Conservation (phyloP, 2,797 vertebrate genomes). For the Phoxinus dragarum region DNA sequence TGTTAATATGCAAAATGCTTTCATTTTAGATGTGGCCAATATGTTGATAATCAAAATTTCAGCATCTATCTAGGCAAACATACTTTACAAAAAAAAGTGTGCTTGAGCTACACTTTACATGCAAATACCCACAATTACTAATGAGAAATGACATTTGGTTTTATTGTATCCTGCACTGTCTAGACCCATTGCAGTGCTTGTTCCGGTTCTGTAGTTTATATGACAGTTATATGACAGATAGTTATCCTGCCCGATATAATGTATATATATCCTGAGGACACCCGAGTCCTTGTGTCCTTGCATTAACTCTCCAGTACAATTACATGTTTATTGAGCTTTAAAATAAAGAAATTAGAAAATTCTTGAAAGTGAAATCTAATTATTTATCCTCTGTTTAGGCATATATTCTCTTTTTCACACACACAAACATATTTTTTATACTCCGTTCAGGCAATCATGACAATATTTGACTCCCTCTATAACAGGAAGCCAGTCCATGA, state of each 20-base stretch:
- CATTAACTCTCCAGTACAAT: neutral
- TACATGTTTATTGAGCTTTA: neutral
- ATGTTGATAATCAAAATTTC: neutral
- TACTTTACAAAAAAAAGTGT: neutral
- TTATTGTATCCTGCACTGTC: neutral
- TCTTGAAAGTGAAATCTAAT: neutral
- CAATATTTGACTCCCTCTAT: slow-evolving; percentile 1
- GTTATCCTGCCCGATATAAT: slow-evolving; percentile 3
- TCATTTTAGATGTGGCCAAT: neutral
- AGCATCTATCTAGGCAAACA: neutral
- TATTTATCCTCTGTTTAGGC: neutral
- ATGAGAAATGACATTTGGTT: neutral
- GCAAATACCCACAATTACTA: neutral
- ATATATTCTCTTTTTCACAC: neutral
- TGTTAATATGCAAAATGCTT: neutral
- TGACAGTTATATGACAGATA: slow-evolving; percentile 24
- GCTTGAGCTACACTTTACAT: neutral
- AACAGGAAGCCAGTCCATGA: slow-evolving; percentile 9
- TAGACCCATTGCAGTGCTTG: slow-evolving; percentile 7
- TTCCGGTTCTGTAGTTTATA: slow-evolving; percentile 9
- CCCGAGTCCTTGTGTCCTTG: neutral
- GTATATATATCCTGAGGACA: too few species aligned
- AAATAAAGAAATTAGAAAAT: neutral
- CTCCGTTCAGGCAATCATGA: neutral
- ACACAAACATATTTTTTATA: neutral